Base-by-base conservation (phyloP, 2,113 vertebrate species). In the Paraplagusia blochii region DNA sequence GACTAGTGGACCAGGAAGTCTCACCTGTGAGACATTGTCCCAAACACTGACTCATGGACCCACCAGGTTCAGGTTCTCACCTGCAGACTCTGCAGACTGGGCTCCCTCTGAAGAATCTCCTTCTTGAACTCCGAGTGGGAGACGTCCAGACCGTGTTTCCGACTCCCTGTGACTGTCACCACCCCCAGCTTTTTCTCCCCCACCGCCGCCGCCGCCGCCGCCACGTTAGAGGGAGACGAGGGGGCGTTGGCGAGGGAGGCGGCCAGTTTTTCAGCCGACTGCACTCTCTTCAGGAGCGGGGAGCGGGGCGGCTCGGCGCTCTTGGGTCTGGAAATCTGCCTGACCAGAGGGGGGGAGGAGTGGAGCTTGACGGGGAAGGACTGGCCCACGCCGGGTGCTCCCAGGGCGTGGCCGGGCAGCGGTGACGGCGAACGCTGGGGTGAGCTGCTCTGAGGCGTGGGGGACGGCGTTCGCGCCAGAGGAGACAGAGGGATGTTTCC, bases 401-500 rank as follows among this genome's bases (percentile, higher is more conserved):
- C 87, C 45, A 92, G 39, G 0, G 91, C 81, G 34, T 95, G 94
- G 57, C 92, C 77, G 12, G 94, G 85, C 35, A 98, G 77, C 5
- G 96, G 96, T 1, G 95, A 96, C 0, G 95, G 95, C 0, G 96
- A 98, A 57, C 94, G 95, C 79, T 95, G 95, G 0, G 96, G 96
- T 0, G 96, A 98, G 1, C 92, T 93, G 81, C 94, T 91, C 80
- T 95, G 93, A 0, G 93, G 94, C 1, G 95, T 97, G 11, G 96
- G 96, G 0, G 96, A 97, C 0, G 95, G 96, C 11, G 96, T 98
- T 56, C 96, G 96, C 22, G 96, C 96, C 73, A 99, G 84, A 0
- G 96, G 96, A 0, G 96, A 99, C 46, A 98, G 91, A 0, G 96
- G 96, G 84, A 99, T 98, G 85, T 95, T 99, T 33, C 96, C 94